Base-by-base conservation (phyloP, 2,797 vertebrate species). In the Austrolebias charrua region DNA sequence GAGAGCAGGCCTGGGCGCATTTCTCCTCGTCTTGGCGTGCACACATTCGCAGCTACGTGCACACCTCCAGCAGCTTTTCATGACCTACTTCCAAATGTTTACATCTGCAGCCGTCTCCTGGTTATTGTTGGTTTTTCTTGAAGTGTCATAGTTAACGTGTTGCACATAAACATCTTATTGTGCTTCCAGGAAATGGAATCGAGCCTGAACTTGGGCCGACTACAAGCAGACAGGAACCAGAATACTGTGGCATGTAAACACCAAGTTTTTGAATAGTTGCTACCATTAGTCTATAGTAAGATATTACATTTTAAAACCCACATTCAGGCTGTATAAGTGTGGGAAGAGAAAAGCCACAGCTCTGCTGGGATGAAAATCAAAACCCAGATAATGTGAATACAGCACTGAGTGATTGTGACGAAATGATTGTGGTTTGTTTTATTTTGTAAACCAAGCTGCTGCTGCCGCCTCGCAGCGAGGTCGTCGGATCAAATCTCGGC, bases 1-100 rank as follows among this genome's bases (percentile, higher is more conserved):
- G 60, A 73, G 71, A 80, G 84, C 73, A 82, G 76, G 78, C 75
- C 76, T 6, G 48, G 81, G 69, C 75, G 52, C 75, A 76, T 71
- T 73, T 76, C 67, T 60, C 76, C 58, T 64, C 69, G 55, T 65
- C 63, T 71, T 61, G 70, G 66, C 78, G n/a, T 54, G 48, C 28
- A 58, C 47, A 43, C 55, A 58, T 63, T 55, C 45, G 54, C 50
- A 49, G 33, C 6, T 40, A 40, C 66, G 47, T 15, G 13, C 45
- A 7, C 50, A 18, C 46, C 71, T 20, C 16, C 48, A 73, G 61
- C 46, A 51, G 60, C 60, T 60, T 76, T 77, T 68, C 40, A 78
- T 67, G 58, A 68, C 72, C 51, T 53, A 46, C 68, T 80, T 81
- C 15, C 33, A 66, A 79, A 66, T 18, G 18, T 60, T 66, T 43